phyloP scores from a whole-genome alignment of 92 coral and sea anemone genomes.

The Pocillopora meandrina region DNA sequence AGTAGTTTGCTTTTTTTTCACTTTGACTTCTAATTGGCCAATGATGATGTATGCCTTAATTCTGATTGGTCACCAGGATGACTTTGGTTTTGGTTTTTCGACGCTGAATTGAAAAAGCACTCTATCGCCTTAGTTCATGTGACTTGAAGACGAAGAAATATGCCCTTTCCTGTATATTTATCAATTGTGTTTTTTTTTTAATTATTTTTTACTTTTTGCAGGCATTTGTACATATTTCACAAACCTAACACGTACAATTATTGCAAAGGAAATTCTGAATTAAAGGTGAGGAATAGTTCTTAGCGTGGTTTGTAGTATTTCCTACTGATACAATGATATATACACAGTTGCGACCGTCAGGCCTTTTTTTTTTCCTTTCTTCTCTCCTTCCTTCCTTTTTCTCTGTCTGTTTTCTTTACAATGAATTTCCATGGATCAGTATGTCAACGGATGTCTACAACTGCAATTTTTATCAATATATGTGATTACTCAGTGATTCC shows the following conservation, averaged over 20 bases:
- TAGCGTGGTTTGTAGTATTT: neutral
- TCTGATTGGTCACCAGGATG: too few species aligned
- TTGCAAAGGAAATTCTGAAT: conserved; percentile 74
- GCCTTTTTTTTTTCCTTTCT: neutral
- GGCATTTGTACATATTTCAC: conserved; percentile 90
- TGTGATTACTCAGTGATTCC: too few species aligned
- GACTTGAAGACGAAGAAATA: neutral
- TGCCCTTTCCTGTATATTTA: neutral
- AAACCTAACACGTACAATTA: conserved; percentile 88
- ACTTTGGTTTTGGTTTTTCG: too few species aligned
- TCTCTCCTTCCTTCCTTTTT: neutral
- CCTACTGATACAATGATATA: neutral
- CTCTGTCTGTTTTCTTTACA: neutral
- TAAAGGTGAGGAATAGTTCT: conserved; percentile 65
- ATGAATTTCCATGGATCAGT: too few species aligned
- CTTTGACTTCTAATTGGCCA: too few species aligned
- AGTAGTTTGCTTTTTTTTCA: too few species aligned
- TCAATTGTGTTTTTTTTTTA: neutral
- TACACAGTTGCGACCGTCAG: neutral
- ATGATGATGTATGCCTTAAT: too few species aligned
- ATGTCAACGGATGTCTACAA: too few species aligned
- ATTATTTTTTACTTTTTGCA: conserved; percentile 33
- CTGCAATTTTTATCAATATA: too few species aligned
- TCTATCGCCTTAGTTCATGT: too few species aligned
- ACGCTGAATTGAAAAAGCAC: too few species aligned